Evolutionary conservation across 2,888 invertebrate species (phyloP).

Genomic region (Dysmachus trigonus): DNA sequence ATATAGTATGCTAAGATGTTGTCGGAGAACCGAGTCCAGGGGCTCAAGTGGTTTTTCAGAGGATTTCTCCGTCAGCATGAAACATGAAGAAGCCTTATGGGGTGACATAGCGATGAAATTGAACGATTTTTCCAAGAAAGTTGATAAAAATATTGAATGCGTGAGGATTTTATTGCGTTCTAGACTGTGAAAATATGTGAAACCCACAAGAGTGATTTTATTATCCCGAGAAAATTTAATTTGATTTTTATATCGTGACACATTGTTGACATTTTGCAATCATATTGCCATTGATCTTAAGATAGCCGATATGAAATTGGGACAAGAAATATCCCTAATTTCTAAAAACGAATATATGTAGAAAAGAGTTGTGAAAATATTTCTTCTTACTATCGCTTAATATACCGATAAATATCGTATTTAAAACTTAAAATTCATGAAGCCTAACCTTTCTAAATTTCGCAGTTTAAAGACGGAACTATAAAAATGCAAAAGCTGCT

Average conservation of each 20-base stretch:
- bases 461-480: not conserved
- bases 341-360: too few relatives aligned
- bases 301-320: too few relatives aligned
- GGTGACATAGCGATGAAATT: not conserved
- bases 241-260: not conserved
- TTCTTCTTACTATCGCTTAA: not conserved
- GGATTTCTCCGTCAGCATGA: not conserved
- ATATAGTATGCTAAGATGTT: not conserved
- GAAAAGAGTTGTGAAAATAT: not conserved
- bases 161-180: not conserved
- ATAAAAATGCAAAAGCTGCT: not conserved
- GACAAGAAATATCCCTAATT: too few relatives aligned
- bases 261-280: not conserved
- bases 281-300: not conserved
- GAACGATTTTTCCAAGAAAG: not conserved
- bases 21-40: not conserved
- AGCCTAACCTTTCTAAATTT: not conserved
- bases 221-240: not conserved
- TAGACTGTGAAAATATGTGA: not conserved
- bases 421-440: not conserved
- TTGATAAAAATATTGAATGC: not conserved
- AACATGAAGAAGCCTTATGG: not conserved
- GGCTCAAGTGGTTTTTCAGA: not conserved
- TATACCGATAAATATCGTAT: too few relatives aligned
- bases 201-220: not conserved